phyloP scores from a whole-genome alignment of 2,113 vertebrate genomes.

The Lophura nycthemera region DNA sequence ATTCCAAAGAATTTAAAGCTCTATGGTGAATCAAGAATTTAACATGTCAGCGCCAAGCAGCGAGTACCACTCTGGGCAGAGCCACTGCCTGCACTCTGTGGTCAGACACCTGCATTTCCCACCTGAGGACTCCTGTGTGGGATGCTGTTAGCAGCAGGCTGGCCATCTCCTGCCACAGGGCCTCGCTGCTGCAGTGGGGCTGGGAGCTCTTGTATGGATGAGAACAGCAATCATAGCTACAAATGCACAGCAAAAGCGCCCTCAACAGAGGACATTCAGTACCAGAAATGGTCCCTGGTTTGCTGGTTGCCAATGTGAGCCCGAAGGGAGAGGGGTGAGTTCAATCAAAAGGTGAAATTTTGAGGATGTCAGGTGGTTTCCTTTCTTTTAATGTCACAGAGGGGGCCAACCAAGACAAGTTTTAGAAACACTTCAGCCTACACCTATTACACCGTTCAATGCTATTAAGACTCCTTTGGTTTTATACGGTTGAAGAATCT shows the following conservation, averaged over 20 bases:
- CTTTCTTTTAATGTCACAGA: neutral
- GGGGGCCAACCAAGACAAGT: neutral
- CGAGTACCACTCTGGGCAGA: neutral
- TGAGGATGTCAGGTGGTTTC: neutral
- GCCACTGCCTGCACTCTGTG: neutral
- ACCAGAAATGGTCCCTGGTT: neutral
- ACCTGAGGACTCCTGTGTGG: neutral
- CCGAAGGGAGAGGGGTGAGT: neutral
- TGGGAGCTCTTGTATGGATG: fast-evolving
- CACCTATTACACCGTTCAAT: neutral
- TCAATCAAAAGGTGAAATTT: neutral
- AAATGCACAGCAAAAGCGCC: neutral
- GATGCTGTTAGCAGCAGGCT: neutral
- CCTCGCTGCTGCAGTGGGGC: fast-evolving
- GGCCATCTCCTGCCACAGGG: neutral
- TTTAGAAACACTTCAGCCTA: neutral
- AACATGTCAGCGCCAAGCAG: neutral
- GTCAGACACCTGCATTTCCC: neutral
- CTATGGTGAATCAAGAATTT: neutral
- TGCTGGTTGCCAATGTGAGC: neutral
- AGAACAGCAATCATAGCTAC: neutral
- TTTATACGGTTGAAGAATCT: neutral
- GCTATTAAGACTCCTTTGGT: neutral
- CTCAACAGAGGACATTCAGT: neutral
- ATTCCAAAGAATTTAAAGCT: neutral